A percentile compares a stretch with the other conserved stretches of the same genome.
phyloP scores from a whole-genome alignment of 53 echinoderm and acorn worm species.

The Echinarachnius parma region DNA sequence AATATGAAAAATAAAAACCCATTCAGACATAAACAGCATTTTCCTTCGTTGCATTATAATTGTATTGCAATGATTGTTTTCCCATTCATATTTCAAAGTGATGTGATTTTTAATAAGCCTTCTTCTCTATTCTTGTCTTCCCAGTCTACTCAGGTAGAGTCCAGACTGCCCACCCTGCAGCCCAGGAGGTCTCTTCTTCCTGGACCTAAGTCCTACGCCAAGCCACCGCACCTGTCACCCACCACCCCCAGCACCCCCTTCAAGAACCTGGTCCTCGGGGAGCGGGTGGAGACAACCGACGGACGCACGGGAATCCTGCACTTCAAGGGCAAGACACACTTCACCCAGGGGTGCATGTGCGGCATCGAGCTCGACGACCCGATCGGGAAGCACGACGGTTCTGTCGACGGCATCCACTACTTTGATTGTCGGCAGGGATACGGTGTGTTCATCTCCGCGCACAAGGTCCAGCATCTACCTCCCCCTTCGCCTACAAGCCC shows the following conservation, averaged over 20 bases:
- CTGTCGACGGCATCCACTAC: slow-evolving; percentile 95
- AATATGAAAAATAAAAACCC: not conserved
- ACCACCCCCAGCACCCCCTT: slow-evolving; percentile 60
- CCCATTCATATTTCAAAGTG: too few relatives aligned
- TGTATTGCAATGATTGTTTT: not conserved
- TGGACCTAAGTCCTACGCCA: slow-evolving; percentile 65
- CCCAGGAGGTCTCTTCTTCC: slow-evolving; percentile 82
- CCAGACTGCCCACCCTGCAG: slow-evolving; percentile 78
- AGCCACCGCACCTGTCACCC: slow-evolving; percentile 51
- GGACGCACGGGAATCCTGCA: slow-evolving; percentile 71
- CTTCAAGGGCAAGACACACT: slow-evolving; percentile 96
- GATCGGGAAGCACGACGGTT: slow-evolving; percentile 86
- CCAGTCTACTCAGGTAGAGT: slow-evolving; percentile 98
- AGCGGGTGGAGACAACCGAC: slow-evolving; percentile 82
- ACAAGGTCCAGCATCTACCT: slow-evolving; percentile 79
- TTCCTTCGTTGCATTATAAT: not conserved
- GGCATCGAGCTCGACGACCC: slow-evolving; percentile 85
- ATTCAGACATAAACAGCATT: not conserved
- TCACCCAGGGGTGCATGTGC: slow-evolving; percentile 85
- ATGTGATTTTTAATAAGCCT: too few relatives aligned
- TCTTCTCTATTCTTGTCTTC: not conserved
- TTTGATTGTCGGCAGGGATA: slow-evolving; percentile 78
- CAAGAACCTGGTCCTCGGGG: slow-evolving; percentile 73
- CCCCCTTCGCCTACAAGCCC: slow-evolving; percentile 53
- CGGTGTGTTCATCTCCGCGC: slow-evolving; percentile 83